A percentile compares a stretch with the other conserved stretches of the same genome.
phyloP scores from a whole-genome alignment of 2,888 invertebrate species.

The Hypomecis punctinalis region DNA sequence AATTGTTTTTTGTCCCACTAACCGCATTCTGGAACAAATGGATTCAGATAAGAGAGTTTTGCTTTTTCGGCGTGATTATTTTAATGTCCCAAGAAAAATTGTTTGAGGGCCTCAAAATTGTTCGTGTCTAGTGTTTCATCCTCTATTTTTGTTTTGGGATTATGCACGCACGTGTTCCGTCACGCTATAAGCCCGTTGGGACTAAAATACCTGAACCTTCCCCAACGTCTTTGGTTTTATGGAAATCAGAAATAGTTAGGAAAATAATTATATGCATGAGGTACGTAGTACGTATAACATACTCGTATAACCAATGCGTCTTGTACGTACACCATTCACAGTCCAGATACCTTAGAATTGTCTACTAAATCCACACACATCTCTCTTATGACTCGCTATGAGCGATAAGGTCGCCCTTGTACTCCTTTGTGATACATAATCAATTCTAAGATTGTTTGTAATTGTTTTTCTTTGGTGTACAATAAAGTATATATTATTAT shows the following conservation, averaged over 20 bases:
- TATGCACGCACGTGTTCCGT: constrained; percentile 41
- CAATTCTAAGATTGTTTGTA: no score
- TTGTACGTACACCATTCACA: not conserved
- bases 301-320: not conserved
- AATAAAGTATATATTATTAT: no score
- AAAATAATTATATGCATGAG: constrained; percentile 14
- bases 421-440: no score
- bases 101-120: constrained; percentile 24
- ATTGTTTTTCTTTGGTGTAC: no score
- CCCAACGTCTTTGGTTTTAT: constrained; percentile 39
- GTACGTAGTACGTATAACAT: not conserved
- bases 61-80: constrained; percentile 40
- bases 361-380: not conserved
- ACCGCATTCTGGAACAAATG: constrained; percentile 65
- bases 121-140: constrained; percentile 29
- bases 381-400: no score
- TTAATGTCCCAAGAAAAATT: constrained; percentile 40
- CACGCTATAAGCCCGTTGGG: constrained; percentile 36
- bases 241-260: constrained; percentile 21
- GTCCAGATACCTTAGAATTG: not conserved
- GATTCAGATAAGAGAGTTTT: constrained; percentile 51
- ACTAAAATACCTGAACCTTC: constrained; percentile 44
- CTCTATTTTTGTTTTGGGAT: constrained; percentile 32
- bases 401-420: no score
- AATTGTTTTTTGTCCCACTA: constrained; percentile 75